Base-by-base conservation (phyloP, 2,113 vertebrate species). In the Phocoena phocoena region DNA sequence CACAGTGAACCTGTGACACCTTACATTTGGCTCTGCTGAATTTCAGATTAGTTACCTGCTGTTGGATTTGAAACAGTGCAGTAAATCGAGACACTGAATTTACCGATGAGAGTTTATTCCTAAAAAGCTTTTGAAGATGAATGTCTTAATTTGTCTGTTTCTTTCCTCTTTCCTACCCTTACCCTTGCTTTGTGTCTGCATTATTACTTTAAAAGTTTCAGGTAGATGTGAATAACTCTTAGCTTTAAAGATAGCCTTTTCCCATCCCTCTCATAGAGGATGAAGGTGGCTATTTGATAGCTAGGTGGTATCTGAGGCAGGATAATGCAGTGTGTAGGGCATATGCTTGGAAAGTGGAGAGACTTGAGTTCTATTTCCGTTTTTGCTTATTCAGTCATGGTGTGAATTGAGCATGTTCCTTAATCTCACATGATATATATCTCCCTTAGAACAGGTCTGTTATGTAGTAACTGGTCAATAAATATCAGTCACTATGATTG, bases 201-300 rank as follows among this genome's bases (percentile, higher is more conserved):
- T 85, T 84, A 67, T n/a, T 60, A 18, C 50, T 84, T 89, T 86
- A 73, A 71, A 71, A 87, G 23, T 95, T 94, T 93, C 83, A 60
- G 55, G 84, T 3, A 28, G 44, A 71, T 58, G 44, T 70, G 50
- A 50, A 28, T 68, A 88, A 25, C 36, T 87, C 15, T 87, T 81
- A 85, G 50, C 47, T 44, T 85, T 85, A 88, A 67, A 70, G 28
- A 23, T 9, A 55, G 14, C 11, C 50, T 73, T 62, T 58, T 11
- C 26, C 7, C 7, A 21, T 50, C 28, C 13, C 0, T 41, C 31
- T 83, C 33, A 14, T 31, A n/a, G 38, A 83, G 65, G 47, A 58
- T 33, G 33, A 38, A 83, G 8, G 26, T 67, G 44, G 23, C 15
- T 58, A 6, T 41, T 62, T 73, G 71, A 68, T 63, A 76, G 17